phyloP scores from a whole-genome alignment of 2,888 invertebrate species.

The Thysanoteuthis rhombus region DNA sequence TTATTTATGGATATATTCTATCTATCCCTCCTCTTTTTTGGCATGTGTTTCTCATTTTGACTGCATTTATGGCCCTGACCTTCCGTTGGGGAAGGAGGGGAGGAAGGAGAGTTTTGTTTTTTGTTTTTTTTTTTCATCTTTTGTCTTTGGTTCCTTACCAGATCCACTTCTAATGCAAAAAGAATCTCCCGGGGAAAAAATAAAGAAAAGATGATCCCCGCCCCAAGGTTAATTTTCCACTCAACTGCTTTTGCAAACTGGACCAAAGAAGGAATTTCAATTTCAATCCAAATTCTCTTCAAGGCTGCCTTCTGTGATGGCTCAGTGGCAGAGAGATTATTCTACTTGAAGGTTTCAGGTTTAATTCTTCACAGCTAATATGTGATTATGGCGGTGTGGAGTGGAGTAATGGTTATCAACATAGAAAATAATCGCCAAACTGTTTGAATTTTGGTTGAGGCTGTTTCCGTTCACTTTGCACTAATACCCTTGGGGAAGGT shows the following conservation, averaged over 20 bases:
- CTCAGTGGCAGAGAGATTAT: not conserved
- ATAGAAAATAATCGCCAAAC: too few relatives aligned
- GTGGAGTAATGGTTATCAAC: too few relatives aligned
- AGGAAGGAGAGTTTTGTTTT: not conserved
- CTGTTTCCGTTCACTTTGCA: too few relatives aligned
- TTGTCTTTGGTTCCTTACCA: not conserved
- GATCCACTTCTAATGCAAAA: not conserved
- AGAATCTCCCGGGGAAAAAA: not conserved
- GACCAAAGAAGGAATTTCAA: not conserved
- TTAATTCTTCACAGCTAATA: not conserved
- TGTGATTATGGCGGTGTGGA: too few relatives aligned
- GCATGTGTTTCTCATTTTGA: too few relatives aligned
- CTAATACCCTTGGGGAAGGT: too few relatives aligned
- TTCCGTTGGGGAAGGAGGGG: not conserved
- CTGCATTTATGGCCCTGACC: not conserved
- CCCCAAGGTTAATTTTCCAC: not conserved
- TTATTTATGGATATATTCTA: too few relatives aligned
- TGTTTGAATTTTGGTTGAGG: too few relatives aligned
- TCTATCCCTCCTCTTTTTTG: not conserved
- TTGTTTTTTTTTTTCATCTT: not conserved
- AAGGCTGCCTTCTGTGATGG: not conserved
- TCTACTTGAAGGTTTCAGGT: not conserved
- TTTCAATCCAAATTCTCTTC: not conserved
- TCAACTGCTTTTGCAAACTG: not conserved
- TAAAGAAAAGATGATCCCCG: not conserved